Conservation (phyloP, 2,797 vertebrate species). For the Vireo griseus region DNA sequence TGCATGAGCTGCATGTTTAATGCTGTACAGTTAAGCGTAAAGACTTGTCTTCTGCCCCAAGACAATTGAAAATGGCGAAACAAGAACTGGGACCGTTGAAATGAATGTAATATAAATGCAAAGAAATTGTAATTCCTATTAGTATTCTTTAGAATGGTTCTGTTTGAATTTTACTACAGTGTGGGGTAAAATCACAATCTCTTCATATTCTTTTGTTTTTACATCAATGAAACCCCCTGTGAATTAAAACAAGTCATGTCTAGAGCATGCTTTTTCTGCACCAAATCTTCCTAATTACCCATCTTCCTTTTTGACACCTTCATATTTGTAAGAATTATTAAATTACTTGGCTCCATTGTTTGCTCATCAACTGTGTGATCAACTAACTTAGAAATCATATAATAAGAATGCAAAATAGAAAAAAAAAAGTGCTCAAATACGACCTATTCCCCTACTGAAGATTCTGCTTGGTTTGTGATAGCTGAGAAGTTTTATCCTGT, state of each 20-base stretch:
- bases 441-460: not conserved
- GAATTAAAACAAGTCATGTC: not conserved
- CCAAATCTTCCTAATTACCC: not conserved
- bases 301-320: not conserved
- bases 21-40: not conserved
- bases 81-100: not conserved
- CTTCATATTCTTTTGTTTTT: not conserved
- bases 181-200: not conserved
- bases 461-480: not conserved
- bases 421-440: rapidly evolving
- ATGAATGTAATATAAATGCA: not conserved
- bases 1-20: not conserved
- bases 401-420: not conserved
- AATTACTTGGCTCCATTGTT: not conserved
- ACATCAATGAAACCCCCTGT: not conserved
- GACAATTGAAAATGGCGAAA: not conserved
- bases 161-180: not conserved
- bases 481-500: not conserved
- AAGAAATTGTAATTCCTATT: not conserved
- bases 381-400: not conserved
- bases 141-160: not conserved
- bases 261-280: not conserved
- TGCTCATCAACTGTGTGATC: not conserved
- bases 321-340: not conserved
- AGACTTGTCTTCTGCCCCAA: not conserved